phyloP scores from a whole-genome alignment of 2,113 vertebrate genomes.

The Mesocricetus auratus region DNA sequence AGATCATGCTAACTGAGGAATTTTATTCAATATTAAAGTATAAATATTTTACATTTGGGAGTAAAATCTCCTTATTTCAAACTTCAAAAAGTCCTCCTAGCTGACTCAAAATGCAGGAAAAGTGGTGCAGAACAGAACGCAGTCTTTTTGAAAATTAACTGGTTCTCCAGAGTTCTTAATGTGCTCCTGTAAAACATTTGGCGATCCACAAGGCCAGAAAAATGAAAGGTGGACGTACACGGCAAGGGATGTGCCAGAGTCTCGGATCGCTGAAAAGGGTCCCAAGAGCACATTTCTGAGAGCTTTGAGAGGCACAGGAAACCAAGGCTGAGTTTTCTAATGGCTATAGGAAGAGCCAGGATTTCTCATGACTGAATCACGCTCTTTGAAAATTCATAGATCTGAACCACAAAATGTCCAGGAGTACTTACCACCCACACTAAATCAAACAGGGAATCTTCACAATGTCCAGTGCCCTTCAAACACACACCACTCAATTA shows the following conservation, averaged over 20 bases:
- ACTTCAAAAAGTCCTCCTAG: slow-evolving; percentile 70
- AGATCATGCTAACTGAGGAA: slow-evolving; percentile 71
- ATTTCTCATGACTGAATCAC: slow-evolving; percentile 54
- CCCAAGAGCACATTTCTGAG: neutral
- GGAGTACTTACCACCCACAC: neutral
- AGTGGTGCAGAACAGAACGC: neutral
- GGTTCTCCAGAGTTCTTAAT: slow-evolving; percentile 29
- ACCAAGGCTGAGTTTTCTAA: slow-evolving; percentile 55
- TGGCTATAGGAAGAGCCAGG: neutral
- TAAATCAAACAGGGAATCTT: neutral
- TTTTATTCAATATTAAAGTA: slow-evolving; percentile 75
- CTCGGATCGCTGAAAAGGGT: neutral
- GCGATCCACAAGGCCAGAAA: slow-evolving; percentile 56
- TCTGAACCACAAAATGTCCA: neutral
- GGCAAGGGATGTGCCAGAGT: neutral
- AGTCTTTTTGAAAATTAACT: slow-evolving; percentile 70
- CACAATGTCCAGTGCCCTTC: neutral
- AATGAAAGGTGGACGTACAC: neutral
- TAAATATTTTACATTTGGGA: slow-evolving; percentile 74
- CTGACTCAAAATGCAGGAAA: slow-evolving; percentile 66
- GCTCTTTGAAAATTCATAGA: slow-evolving; percentile 39
- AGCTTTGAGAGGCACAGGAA: slow-evolving; percentile 32
- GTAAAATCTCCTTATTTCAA: slow-evolving; percentile 54
- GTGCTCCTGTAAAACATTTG: slow-evolving; percentile 57
- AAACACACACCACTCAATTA: neutral